A percentile compares a stretch with the other conserved stretches of the same genome.
These are phyloP conservation scores for Drosophila longiperda DNA, from an alignment of 2,888 invertebrate genomes.

Conservation along the genomic window DNA sequence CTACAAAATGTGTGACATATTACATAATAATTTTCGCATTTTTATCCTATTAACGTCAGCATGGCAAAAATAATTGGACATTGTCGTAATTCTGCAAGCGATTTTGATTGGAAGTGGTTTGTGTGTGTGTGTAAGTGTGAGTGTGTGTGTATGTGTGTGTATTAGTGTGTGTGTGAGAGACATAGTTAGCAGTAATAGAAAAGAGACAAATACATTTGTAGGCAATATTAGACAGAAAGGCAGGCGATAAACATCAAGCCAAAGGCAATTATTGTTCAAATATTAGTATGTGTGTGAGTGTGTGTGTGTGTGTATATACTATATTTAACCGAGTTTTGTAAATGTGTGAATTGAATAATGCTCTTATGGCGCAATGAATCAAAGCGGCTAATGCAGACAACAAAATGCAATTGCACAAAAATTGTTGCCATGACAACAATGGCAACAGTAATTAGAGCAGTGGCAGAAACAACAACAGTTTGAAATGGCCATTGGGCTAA, in stretches of 20 bases:
- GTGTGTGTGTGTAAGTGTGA: conserved; percentile 1
- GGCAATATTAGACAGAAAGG: conserved; percentile 9
- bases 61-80: conserved; percentile 67
- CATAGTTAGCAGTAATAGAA: not conserved
- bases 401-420: conserved; percentile 57
- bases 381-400: conserved; percentile 52
- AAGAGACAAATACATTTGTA: not conserved
- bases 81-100: conserved; percentile 55
- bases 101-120: conserved; percentile 51
- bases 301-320: conserved; percentile 3
- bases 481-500: conserved; percentile 50
- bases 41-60: conserved; percentile 69
- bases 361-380: conserved; percentile 51
- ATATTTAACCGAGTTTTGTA: not conserved
- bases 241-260: conserved; percentile 18
- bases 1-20: conserved; percentile 62
- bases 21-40: conserved; percentile 69
- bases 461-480: conserved; percentile 31
- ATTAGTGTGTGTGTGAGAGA: not conserved
- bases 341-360: conserved; percentile 38
- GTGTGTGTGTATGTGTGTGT: not conserved
- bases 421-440: conserved; percentile 51
- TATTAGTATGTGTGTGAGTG: conserved; percentile 21
- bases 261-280: conserved; percentile 32
- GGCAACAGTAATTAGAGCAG: conserved; percentile 44